phyloP scores from a whole-genome alignment of 2,797 vertebrate genomes.

The Crax fasciolata region DNA sequence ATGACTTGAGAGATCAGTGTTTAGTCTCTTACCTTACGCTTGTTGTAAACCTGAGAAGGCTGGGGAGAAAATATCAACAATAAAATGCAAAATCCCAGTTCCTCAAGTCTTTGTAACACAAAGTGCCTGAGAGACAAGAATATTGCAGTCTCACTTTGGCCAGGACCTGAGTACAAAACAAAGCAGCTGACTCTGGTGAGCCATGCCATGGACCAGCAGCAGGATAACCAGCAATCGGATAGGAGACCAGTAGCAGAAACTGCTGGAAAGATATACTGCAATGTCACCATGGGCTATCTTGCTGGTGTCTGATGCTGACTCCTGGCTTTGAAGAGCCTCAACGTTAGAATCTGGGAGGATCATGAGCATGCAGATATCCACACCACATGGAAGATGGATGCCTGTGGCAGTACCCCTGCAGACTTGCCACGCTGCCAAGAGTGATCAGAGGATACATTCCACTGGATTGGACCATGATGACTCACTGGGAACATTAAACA shows the following conservation, averaged over 20 bases:
- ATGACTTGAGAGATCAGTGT: background rate
- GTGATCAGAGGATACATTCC: background rate
- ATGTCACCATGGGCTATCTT: background rate
- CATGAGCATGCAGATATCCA: no score
- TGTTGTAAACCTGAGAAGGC: background rate
- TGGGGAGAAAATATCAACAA: background rate
- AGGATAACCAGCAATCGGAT: background rate
- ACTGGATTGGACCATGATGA: no score
- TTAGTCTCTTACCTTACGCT: background rate
- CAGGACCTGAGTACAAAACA: rapidly evolving
- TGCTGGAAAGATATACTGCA: rapidly evolving
- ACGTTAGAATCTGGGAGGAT: background rate
- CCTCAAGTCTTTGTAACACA: background rate
- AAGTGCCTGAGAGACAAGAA: background rate
- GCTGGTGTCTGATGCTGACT: no score
- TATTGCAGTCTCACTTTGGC: background rate
- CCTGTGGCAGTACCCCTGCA: background rate
- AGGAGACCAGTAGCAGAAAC: rapidly evolving
- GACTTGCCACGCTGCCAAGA: background rate
- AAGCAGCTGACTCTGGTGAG: background rate
- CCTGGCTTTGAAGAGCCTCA: background rate
- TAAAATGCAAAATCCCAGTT: background rate
- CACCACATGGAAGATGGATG: background rate
- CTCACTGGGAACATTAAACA: background rate
- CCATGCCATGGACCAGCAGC: rapidly evolving